These are phyloP conservation scores for Terebella lapidaria DNA, from an alignment of 2,888 invertebrate genomes.

Conservation along the genomic window DNA sequence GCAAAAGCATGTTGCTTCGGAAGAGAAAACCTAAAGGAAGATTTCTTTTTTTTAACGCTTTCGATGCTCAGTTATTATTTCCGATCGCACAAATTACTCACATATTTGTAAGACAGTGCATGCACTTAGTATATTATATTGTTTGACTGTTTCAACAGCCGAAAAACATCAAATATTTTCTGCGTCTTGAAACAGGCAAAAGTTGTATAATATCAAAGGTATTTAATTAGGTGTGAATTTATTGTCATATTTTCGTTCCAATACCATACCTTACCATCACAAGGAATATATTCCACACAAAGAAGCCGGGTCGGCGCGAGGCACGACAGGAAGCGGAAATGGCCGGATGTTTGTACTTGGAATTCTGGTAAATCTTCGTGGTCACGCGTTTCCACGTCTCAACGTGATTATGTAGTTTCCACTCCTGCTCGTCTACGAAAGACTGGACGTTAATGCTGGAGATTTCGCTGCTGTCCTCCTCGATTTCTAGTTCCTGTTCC, in stretches of 20 bases:
- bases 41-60: too few species aligned
- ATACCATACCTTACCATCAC: slow-evolving; percentile 26
- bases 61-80: too few species aligned
- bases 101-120: too few species aligned
- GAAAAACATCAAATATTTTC: too few species aligned
- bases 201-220: too few species aligned
- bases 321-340: slow-evolving; percentile 29
- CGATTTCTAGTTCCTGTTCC: slow-evolving; percentile 26
- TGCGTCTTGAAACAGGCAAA: too few species aligned
- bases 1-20: too few species aligned
- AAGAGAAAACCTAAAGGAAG: too few species aligned
- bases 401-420: slow-evolving; percentile 33
- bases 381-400: slow-evolving; percentile 29
- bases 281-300: slow-evolving; percentile 31
- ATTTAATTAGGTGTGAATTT: too few species aligned
- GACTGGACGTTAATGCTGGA: slow-evolving; percentile 31
- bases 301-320: slow-evolving; percentile 29
- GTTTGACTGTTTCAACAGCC: too few species aligned
- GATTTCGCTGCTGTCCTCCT: slow-evolving; percentile 28
- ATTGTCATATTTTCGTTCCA: neutral
- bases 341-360: slow-evolving; percentile 28
- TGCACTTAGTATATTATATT: too few species aligned
- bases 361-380: slow-evolving; percentile 27
- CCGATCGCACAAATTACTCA: too few species aligned
- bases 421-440: slow-evolving; percentile 32